Percentiles rank a stretch among this genome's conserved stretches.
These are phyloP conservation scores for Mylabris sibirica DNA, from an alignment of 2,888 invertebrate genomes.

Conservation along the genomic window DNA sequence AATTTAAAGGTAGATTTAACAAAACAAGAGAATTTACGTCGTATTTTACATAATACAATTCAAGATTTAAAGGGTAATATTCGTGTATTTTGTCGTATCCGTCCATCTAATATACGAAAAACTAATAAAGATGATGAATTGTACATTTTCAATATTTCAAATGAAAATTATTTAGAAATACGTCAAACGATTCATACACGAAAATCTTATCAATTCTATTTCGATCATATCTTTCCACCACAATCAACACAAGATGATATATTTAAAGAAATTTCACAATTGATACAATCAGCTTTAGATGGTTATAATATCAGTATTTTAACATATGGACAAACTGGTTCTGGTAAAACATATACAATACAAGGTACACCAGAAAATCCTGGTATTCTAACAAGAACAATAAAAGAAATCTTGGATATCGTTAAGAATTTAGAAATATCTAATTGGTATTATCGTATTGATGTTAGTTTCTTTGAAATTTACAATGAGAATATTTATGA, in stretches of 20 bases:
- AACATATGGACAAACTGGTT: constrained; percentile 91
- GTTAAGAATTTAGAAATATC: constrained; percentile 64
- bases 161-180: constrained; percentile 70
- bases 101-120: no score
- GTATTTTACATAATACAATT: constrained; percentile 71
- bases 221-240: constrained; percentile 85
- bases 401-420: constrained; percentile 77
- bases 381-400: constrained; percentile 59
- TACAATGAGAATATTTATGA: constrained; percentile 71
- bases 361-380: constrained; percentile 66
- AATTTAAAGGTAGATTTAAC: constrained; percentile 42
- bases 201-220: constrained; percentile 70
- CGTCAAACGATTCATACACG: constrained; percentile 63
- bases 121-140: constrained; percentile 67
- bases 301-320: constrained; percentile 91
- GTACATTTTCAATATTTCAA: constrained; percentile 53
- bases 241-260: constrained; percentile 76
- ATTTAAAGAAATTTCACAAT: constrained; percentile 83
- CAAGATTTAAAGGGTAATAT: constrained; percentile 78
- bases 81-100: constrained; percentile 79
- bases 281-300: constrained; percentile 87
- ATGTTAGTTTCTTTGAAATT: constrained; percentile 72
- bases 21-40: constrained; percentile 58
- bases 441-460: no score
- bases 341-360: constrained; percentile 92